phyloP scores from a whole-genome alignment of 2,113 vertebrate genomes.

The Cepphus grylle region DNA sequence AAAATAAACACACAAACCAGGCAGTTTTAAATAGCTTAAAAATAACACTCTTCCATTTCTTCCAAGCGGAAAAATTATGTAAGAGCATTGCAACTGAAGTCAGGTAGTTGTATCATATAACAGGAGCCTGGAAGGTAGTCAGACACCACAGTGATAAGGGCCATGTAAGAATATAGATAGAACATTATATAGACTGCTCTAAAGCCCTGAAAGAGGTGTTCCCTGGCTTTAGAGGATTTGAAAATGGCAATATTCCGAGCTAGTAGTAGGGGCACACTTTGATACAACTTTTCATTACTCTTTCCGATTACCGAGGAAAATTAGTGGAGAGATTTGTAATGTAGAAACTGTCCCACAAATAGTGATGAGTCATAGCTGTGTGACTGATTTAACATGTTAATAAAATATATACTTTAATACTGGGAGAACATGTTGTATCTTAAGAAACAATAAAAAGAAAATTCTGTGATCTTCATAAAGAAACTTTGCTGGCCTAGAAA shows the following conservation, averaged over 20 bases:
- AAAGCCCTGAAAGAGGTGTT: not conserved
- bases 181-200: not conserved
- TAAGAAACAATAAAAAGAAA: not conserved
- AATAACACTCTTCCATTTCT: not conserved
- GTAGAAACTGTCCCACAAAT: not conserved
- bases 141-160: not conserved
- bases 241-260: not conserved
- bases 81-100: not conserved
- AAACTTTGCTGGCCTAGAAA: not conserved
- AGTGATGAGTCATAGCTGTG: not conserved
- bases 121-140: not conserved
- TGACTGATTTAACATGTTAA: not conserved
- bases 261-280: not conserved
- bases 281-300: not conserved
- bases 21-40: not conserved
- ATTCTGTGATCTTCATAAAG: not conserved
- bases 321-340: not conserved
- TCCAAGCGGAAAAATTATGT: not conserved
- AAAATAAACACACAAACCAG: slow-evolving; percentile 29
- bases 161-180: not conserved
- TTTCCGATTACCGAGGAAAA: not conserved
- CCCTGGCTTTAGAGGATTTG: not conserved
- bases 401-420: not conserved
- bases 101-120: not conserved
- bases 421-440: not conserved